These are phyloP conservation scores for Protonemura montana DNA, from an alignment of 2,888 invertebrate genomes.

Conservation along the genomic window DNA sequence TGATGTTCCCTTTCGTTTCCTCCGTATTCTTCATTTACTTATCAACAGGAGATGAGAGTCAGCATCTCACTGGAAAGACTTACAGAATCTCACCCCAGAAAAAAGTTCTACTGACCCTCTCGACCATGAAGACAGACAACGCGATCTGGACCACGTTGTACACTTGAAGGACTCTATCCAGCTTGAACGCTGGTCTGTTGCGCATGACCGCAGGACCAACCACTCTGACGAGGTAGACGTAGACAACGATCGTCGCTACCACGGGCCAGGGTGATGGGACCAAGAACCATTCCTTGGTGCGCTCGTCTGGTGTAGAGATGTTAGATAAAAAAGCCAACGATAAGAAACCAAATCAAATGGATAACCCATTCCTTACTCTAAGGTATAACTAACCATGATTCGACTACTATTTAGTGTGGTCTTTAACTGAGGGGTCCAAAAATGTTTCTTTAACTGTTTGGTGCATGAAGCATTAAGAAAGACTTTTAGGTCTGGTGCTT, in stretches of 20 bases:
- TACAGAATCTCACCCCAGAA: too few relatives aligned
- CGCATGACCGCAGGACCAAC: slow-evolving; percentile 80
- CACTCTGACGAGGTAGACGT: slow-evolving; percentile 77
- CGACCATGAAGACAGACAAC: slow-evolving; percentile 64
- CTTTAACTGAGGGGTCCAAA: too few relatives aligned
- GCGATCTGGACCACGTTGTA: slow-evolving; percentile 77
- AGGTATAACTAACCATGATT: too few relatives aligned
- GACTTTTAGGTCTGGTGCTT: neutral
- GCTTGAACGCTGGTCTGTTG: slow-evolving; percentile 72
- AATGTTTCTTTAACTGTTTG: too few relatives aligned
- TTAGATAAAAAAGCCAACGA: neutral
- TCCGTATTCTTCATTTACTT: too few relatives aligned
- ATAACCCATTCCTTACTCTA: too few relatives aligned
- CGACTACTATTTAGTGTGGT: too few relatives aligned
- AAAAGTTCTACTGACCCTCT: slow-evolving; percentile 60
- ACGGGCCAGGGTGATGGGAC: slow-evolving; percentile 80
- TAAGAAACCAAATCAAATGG: too few relatives aligned
- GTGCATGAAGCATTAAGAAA: too few relatives aligned
- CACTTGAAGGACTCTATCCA: slow-evolving; percentile 69
- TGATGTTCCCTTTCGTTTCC: too few relatives aligned
- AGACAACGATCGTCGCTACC: slow-evolving; percentile 69
- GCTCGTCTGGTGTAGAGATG: neutral
- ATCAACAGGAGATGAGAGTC: too few relatives aligned
- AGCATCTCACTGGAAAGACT: too few relatives aligned
- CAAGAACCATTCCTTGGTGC: slow-evolving; percentile 67